Base-by-base conservation (phyloP, 2,797 vertebrate species). In the Lacerta bilineata region DNA sequence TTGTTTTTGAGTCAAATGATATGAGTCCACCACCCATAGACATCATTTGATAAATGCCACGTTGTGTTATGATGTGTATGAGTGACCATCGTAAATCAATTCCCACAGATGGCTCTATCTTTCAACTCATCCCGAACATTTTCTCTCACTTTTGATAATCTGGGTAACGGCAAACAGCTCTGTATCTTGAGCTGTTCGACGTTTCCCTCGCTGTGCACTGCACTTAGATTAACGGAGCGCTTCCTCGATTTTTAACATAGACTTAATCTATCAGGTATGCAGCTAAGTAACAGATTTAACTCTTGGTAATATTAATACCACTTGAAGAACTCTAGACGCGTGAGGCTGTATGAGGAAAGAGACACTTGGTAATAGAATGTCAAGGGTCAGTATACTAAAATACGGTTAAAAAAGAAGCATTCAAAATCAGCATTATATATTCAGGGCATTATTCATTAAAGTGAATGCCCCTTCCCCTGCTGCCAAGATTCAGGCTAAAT, bases 241-340 rank as follows among this genome's bases (percentile, higher is more conserved):
- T 66, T 86, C 88, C 29, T 87, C 87, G 4, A 0, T 66, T 93
- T 72, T 82, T 36, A 86, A 78, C 2, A 5, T 83, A 85, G 87
- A 81, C 59, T 43, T 33, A 90, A 82, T 90, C 83, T 90, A 18
- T 86, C 2, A 86, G 41, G 55, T 82, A 11, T 79, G 6, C 39
- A 46, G 84, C 2, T 55, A 90, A 92, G 86, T 88, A 46, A 66
- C 25, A 74, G 76, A 13, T 71, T 74, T 6, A 89, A 87, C 50
- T 90, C 84, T 87, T 87, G 85, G 75, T 83, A 74, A 83, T 79
- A 83, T 86, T 83, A 87, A 80, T 77, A 90, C 43, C 50, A 3
- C 81, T 80, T 84, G 39, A 80, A 80, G 81, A 68, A 78, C 8
- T 87, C 66, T 43, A 80, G 82, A 77, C 33, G 76, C 39, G n/a